These are phyloP conservation scores for Ormyrus nitidulus DNA, from an alignment of 2,888 invertebrate genomes.

Conservation along the genomic window DNA sequence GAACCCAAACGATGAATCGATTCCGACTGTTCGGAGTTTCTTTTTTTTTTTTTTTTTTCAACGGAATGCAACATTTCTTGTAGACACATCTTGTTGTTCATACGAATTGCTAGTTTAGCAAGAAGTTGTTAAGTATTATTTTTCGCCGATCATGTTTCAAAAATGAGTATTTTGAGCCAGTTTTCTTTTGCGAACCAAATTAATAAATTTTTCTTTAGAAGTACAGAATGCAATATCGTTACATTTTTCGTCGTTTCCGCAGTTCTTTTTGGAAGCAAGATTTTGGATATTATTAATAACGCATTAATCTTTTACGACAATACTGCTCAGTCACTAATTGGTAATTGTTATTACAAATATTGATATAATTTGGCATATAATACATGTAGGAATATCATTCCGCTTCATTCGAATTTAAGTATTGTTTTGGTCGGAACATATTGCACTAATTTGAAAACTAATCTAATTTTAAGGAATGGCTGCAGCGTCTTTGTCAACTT, in stretches of 20 bases:
- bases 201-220: background rate
- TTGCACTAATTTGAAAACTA: constrained; percentile 59
- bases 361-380: constrained; percentile 65
- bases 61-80: constrained; percentile 70
- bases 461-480: constrained; percentile 57
- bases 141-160: background rate
- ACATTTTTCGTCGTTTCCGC: constrained; percentile 15
- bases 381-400: constrained; percentile 53
- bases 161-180: constrained; percentile 15
- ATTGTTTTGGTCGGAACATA: constrained; percentile 34
- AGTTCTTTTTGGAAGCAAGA: constrained; percentile 62
- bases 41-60: constrained; percentile 62
- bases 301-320: constrained; percentile 58
- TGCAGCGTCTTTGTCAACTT: constrained; percentile 24
- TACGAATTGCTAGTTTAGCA: constrained; percentile 6
- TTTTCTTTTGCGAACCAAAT: constrained; percentile 5
- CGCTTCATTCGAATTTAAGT: constrained; percentile 31
- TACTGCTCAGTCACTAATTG: constrained; percentile 65
- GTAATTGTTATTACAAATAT: constrained; percentile 54
- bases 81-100: background rate
- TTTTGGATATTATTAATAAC: constrained; percentile 59
- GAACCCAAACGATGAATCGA: constrained; percentile 64
- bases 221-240: background rate
- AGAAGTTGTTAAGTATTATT: background rate
- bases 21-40: constrained; percentile 61